Conservation (phyloP, 2,888 invertebrate species). For the Hymenopus coronatus region DNA sequence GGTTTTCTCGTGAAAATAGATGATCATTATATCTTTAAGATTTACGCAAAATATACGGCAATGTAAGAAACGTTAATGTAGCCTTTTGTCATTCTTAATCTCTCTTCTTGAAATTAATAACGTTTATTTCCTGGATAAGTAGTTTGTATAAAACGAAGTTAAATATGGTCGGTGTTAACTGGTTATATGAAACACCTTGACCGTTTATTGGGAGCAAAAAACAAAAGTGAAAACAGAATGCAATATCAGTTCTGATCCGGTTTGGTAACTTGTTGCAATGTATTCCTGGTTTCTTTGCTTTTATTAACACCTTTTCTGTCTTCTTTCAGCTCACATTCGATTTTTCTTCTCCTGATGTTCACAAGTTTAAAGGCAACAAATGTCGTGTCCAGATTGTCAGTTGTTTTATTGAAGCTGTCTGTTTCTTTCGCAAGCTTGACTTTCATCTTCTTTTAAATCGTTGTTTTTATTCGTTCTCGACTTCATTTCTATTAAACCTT, state of each 20-base stretch:
- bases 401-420: not conserved
- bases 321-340: not conserved
- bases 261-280: not conserved
- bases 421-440: not conserved
- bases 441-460: not conserved
- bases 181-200: not conserved
- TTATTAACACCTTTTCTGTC: slow-evolving; percentile 5
- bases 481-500: not conserved
- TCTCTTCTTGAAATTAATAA: not conserved
- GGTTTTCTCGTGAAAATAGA: not conserved
- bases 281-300: not conserved
- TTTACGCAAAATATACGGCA: not conserved
- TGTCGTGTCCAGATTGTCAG: not conserved
- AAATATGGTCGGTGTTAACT: not conserved
- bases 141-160: not conserved
- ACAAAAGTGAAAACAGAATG: not conserved
- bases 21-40: not conserved
- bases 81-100: not conserved
- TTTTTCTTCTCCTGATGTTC: not conserved
- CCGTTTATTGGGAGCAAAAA: not conserved
- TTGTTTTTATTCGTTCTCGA: not conserved
- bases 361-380: not conserved
- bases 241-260: not conserved
- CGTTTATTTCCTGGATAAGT: not conserved
- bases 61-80: not conserved